Conservation (phyloP, 2,113 vertebrate genomes). For the Rhinolophus ferrumequinum region DNA sequence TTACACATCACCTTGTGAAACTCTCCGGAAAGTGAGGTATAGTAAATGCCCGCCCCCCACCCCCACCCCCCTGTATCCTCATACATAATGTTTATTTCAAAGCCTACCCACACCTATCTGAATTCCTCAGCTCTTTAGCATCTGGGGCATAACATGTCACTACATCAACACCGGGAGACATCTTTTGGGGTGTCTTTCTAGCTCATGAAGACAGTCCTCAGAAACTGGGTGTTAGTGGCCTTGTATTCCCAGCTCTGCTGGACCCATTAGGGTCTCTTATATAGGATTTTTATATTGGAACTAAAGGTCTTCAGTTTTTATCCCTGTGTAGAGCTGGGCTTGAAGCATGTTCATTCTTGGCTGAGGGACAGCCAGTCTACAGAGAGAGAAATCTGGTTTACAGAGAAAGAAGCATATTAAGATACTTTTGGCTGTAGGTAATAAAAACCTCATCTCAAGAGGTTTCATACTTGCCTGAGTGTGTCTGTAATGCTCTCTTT, state of each 20-base stretch:
- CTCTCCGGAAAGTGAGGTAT: background rate
- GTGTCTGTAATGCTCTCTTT: background rate
- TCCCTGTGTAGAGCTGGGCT: background rate
- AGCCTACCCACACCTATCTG: background rate
- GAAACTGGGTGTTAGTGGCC: background rate
- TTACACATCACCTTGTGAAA: background rate
- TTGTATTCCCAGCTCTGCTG: background rate
- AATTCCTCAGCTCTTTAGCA: background rate
- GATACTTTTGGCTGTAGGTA: background rate
- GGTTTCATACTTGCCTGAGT: background rate
- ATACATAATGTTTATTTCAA: background rate
- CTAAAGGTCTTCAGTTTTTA: background rate
- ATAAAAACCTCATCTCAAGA: background rate
- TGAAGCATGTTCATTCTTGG: background rate
- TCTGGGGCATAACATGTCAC: background rate
- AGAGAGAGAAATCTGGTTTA: background rate
- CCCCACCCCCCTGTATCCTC: background rate
- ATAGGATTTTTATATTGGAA: background rate
- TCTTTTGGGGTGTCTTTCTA: background rate
- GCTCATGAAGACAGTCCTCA: background rate
- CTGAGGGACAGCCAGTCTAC: background rate
- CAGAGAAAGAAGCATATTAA: background rate
- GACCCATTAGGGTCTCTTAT: background rate
- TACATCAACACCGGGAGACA: background rate
- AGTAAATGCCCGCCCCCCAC: background rate